These are phyloP conservation scores for Oeneis ivallda DNA, from an alignment of 2,888 invertebrate species.

Conservation along the genomic window DNA sequence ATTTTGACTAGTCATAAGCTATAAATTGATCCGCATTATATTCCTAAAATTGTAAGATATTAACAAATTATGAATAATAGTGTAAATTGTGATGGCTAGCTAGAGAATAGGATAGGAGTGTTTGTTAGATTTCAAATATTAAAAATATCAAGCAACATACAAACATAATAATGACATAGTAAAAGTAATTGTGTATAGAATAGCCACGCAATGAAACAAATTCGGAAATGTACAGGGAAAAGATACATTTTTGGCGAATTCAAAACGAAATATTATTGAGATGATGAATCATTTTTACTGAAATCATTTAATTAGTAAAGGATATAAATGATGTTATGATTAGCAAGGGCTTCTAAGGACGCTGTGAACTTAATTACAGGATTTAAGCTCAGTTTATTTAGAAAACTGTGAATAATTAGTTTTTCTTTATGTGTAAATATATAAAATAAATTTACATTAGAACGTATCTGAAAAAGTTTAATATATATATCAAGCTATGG, in stretches of 20 bases:
- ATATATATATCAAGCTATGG: constrained; percentile 72
- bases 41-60: constrained; percentile 65
- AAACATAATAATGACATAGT: constrained; percentile 33
- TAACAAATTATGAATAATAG: constrained; percentile 56
- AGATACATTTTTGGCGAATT: constrained; percentile 57
- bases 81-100: constrained; percentile 62
- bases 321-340: constrained; percentile 49
- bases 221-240: constrained; percentile 82
- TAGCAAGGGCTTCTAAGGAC: constrained; percentile 64
- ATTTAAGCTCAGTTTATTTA: constrained; percentile 68
- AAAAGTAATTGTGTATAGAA: constrained; percentile 37
- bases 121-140: constrained; percentile 44
- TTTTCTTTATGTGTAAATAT: constrained; percentile 74
- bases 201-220: constrained; percentile 62
- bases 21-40: constrained; percentile 68
- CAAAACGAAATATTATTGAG: constrained; percentile 38
- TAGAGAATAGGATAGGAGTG: constrained; percentile 48
- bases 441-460: constrained; percentile 58
- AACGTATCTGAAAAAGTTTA: constrained; percentile 70
- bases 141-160: constrained; percentile 26
- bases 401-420: constrained; percentile 68
- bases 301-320: constrained; percentile 44
- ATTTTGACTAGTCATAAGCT: constrained; percentile 80
- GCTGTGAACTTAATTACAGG: constrained; percentile 65
- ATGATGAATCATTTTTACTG: constrained; percentile 44